Percentiles rank a stretch among this genome's conserved stretches.
Evolutionary conservation across 2,888 invertebrate genomes (phyloP).

Genomic region (Bombylius major): DNA sequence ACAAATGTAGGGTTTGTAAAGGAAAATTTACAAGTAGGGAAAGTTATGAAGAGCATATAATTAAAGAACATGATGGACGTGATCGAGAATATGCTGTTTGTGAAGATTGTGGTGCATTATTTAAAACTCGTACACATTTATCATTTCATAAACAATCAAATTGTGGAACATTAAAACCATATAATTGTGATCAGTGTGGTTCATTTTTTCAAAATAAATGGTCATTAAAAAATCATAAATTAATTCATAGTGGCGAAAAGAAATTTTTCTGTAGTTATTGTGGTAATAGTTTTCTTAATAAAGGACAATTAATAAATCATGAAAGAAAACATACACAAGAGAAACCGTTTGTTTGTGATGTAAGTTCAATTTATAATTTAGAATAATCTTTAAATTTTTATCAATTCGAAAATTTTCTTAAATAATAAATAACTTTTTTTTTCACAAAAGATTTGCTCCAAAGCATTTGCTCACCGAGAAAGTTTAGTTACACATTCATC

Average conservation of each 20-base stretch:
- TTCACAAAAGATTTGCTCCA: conserved; percentile 28
- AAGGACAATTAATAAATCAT: conserved; percentile 26
- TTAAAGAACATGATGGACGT: conserved; percentile 30
- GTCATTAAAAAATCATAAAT: conserved; percentile 26
- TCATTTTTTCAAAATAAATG: conserved; percentile 26
- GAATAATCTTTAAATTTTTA: not conserved
- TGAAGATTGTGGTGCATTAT: conserved; percentile 36
- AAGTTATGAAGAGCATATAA: conserved; percentile 33
- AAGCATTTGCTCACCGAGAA: conserved; percentile 38
- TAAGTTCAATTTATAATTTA: conserved; percentile 10
- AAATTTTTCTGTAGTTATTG: conserved; percentile 30
- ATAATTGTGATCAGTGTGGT: conserved; percentile 30
- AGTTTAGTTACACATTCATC: conserved; percentile 39
- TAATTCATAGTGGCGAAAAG: conserved; percentile 25
- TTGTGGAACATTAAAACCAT: conserved; percentile 36
- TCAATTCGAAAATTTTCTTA: not conserved
- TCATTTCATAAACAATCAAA: conserved; percentile 30
- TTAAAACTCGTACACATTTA: conserved; percentile 33
- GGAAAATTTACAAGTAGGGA: conserved; percentile 26
- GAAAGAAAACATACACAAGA: conserved; percentile 29
- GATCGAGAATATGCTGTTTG: conserved; percentile 33
- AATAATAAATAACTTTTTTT: not conserved
- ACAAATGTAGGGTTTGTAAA: conserved; percentile 32
- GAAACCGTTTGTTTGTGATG: conserved; percentile 29
- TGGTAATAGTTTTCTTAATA: conserved; percentile 26